A percentile compares a stretch with the other conserved stretches of the same genome.
These are phyloP conservation scores for Poeciliopsis infans DNA, from an alignment of 2,797 vertebrate species.

Conservation along the genomic window DNA sequence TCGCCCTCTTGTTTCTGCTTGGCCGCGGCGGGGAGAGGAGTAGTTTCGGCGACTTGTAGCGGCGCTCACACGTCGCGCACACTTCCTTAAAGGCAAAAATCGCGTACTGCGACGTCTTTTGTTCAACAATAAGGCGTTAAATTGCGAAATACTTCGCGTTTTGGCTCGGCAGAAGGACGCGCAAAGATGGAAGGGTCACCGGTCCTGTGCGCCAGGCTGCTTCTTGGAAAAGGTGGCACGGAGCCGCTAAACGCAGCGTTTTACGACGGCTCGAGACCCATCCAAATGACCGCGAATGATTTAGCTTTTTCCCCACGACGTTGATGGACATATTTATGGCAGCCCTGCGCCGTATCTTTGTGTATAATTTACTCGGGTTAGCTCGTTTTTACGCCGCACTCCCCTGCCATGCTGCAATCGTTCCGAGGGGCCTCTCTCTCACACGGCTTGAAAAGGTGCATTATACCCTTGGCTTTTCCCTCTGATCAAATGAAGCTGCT, in stretches of 20 bases:
- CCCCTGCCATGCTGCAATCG: slow-evolving; percentile 85
- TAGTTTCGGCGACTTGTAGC: slow-evolving; percentile 74
- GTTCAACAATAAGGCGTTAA: slow-evolving; percentile 14
- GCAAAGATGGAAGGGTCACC: slow-evolving; percentile 87
- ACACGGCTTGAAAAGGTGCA: slow-evolving; percentile 89
- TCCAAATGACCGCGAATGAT: slow-evolving; percentile 24
- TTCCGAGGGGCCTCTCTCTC: slow-evolving; percentile 87
- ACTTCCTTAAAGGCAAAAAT: slow-evolving; percentile 20
- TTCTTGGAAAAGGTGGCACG: slow-evolving; percentile 80
- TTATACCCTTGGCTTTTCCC: slow-evolving; percentile 89
- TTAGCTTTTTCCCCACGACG: slow-evolving; percentile 21
- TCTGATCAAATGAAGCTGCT: slow-evolving; percentile 93
- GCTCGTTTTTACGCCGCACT: slow-evolving; percentile 85
- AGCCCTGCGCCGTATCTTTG: slow-evolving; percentile 67
- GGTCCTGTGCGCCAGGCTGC: slow-evolving; percentile 81
- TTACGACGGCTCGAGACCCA: slow-evolving; percentile 34
- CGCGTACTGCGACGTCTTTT: slow-evolving; percentile 40
- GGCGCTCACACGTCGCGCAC: slow-evolving; percentile 29
- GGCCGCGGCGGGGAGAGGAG: slow-evolving; percentile 79
- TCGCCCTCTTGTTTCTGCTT: slow-evolving; percentile 81
- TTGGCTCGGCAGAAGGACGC: slow-evolving; percentile 79
- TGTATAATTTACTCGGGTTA: slow-evolving; percentile 77
- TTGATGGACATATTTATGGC: slow-evolving; percentile 44
- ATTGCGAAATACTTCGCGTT: slow-evolving; percentile 6
- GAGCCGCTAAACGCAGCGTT: slow-evolving; percentile 85